Percentiles rank a stretch among this genome's conserved stretches.
phyloP scores from a whole-genome alignment of 2,888 invertebrate species.

The Ypsolopha scabrella region DNA sequence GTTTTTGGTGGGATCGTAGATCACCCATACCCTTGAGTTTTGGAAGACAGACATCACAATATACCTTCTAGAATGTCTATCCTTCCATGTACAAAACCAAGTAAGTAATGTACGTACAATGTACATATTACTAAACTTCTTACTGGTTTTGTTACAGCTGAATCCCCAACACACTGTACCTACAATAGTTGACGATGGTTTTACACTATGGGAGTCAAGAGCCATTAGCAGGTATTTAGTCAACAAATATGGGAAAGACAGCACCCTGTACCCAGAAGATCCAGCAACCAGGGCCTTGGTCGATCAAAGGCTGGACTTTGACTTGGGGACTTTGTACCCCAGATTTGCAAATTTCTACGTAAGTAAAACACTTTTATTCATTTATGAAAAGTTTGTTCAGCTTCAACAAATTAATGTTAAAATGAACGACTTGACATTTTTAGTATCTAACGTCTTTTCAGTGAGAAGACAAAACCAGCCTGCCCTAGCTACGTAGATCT shows the following conservation, averaged over 20 bases:
- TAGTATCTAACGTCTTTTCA: too few species aligned
- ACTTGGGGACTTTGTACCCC: conserved; percentile 77
- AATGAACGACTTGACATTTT: too few species aligned
- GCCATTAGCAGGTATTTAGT: conserved; percentile 82
- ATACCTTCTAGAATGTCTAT: background rate
- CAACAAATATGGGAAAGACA: conserved; percentile 81
- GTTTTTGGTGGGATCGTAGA: too few species aligned
- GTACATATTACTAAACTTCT: background rate
- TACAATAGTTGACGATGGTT: background rate
- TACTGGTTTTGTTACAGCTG: conserved; percentile 1
- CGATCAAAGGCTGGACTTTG: conserved; percentile 83
- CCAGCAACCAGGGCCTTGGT: conserved; percentile 77
- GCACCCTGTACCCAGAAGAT: conserved; percentile 78
- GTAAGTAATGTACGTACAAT: background rate
- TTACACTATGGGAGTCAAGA: conserved; percentile 85
- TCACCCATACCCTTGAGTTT: too few species aligned
- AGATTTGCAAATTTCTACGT: conserved; percentile 76
- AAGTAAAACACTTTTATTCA: conserved; percentile 29
- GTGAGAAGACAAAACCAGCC: too few species aligned
- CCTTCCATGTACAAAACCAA: background rate
- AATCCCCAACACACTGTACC: conserved; percentile 2
- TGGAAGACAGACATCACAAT: too few species aligned
- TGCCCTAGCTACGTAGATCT: too few species aligned
- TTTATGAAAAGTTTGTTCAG: too few species aligned
- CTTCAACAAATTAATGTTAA: too few species aligned